Base-by-base conservation (phyloP, 2,797 vertebrate genomes). In the Hemibagrus guttatus region DNA sequence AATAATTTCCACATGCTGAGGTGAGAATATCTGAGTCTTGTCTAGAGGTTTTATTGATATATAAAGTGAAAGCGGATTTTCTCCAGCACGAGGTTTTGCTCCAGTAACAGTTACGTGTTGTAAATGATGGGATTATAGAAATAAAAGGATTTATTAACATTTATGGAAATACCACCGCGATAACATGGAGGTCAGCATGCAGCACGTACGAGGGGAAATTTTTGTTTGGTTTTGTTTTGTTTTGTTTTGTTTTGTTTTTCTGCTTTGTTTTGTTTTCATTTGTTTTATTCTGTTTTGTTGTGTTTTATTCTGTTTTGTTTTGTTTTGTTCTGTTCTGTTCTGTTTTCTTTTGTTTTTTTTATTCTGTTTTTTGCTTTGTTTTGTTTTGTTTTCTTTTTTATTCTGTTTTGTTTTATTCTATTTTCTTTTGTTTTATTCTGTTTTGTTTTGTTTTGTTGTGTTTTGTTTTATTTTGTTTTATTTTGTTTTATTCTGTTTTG, bases 1-100 rank as follows among this genome's bases (percentile, higher is more conserved):
- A 81, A 31, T 26, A 66, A 68, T 59, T 90, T 39, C 86, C 83
- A 92, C 86, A 58, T 56, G 52, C 80, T 78, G 87, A 84, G 85
- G 83, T 91, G 91, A 68, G 83, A 88, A 39, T 21, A 74, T 66
- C 59, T 39, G 68, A 26, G 59, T 85, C 23, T 12, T 74, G 49
- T 80, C 52, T 49, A 49, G 31, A 19, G 56, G 14, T 56, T 71
- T 81, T 42, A 66, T 66, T 21, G 28, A 21, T 35, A 56, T 58
- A 23, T 56, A 13, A 42, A 71, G 26, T 59, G 26, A 85, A 71
- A 85, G 35, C 5, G 52, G 31, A 71, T 49, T 49, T 74, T 74
- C 42, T 74, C 6, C 42, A 26, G 0, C 39, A 26, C 11, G 42
- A 39, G 11, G 76, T 23, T 85, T 79, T 59, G 49, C 28, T 2